Evolutionary conservation across 2,888 invertebrate genomes (phyloP).

Genomic region (Spisula subtruncata): DNA sequence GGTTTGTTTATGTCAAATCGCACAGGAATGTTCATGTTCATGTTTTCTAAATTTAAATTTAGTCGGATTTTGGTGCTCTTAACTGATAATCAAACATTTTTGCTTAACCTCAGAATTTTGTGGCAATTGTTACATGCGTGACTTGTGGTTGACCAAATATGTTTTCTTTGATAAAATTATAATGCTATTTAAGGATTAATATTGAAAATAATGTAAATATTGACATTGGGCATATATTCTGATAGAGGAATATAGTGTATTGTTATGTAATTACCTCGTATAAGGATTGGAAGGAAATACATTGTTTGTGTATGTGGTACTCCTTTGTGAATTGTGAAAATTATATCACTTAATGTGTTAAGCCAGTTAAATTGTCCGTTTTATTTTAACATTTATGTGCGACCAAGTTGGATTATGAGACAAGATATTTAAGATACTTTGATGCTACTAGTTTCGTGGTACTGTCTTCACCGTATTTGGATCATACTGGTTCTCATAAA

Average conservation of each 20-base stretch:
- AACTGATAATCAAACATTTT: neutral
- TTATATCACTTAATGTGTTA: too few species aligned
- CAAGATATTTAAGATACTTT: neutral
- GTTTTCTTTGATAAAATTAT: slow-evolving; percentile 4
- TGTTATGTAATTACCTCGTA: neutral
- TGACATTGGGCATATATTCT: slow-evolving; percentile 1
- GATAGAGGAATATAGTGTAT: neutral
- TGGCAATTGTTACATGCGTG: neutral
- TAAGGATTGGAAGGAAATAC: neutral
- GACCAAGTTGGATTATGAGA: neutral
- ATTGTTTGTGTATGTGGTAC: neutral
- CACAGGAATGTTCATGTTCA: slow-evolving; percentile 20
- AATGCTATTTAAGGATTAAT: slow-evolving; percentile 34
- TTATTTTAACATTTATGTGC: too few species aligned
- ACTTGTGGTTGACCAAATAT: slow-evolving; percentile 21
- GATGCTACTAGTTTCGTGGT: too few species aligned
- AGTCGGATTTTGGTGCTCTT: neutral
- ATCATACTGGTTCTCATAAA: too few species aligned
- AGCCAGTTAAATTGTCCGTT: too few species aligned
- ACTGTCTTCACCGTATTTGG: too few species aligned
- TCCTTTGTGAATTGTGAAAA: neutral
- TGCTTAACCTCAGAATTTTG: slow-evolving; percentile 19
- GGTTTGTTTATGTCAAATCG: neutral
- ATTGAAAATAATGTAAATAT: slow-evolving; percentile 40
- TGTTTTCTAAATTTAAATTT: neutral